A percentile compares a stretch with the other conserved stretches of the same genome.
phyloP scores from a whole-genome alignment of 2,797 vertebrate species.

The Nothura maculosa region DNA sequence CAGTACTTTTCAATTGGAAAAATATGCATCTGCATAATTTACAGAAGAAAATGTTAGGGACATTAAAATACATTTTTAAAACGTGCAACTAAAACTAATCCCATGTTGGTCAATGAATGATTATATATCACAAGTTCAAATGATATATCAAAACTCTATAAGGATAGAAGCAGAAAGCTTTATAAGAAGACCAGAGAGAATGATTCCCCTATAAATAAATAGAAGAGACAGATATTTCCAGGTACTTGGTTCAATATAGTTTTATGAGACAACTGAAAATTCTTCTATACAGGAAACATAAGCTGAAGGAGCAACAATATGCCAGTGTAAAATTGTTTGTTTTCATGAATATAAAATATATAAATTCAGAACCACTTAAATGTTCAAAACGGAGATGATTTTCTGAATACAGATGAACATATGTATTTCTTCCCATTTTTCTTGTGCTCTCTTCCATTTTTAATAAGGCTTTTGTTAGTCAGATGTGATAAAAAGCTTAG shows the following conservation, averaged over 20 bases:
- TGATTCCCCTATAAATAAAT: neutral
- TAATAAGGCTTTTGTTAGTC: constrained; percentile 36
- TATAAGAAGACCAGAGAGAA: neutral
- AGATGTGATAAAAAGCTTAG: neutral
- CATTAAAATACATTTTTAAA: neutral
- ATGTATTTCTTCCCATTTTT: constrained; percentile 35
- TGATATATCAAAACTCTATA: neutral
- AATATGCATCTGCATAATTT: neutral
- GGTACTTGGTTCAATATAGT: neutral
- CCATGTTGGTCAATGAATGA: neutral
- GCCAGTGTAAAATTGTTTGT: constrained; percentile 6
- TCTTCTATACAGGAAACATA: neutral
- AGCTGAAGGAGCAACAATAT: neutral
- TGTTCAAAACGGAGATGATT: constrained; percentile 17
- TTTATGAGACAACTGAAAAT: neutral
- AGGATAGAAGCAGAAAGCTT: neutral
- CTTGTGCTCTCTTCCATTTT: constrained; percentile 22
- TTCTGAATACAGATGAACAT: constrained; percentile 17
- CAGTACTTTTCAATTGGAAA: neutral
- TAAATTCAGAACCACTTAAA: constrained; percentile 11
- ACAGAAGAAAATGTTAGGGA: neutral
- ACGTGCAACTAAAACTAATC: neutral
- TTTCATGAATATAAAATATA: constrained; percentile 30
- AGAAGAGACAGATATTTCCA: neutral
- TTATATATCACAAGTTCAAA: neutral